phyloP scores from a whole-genome alignment of 1,140 invertebrate species.

The Laodelphax striatellus region DNA sequence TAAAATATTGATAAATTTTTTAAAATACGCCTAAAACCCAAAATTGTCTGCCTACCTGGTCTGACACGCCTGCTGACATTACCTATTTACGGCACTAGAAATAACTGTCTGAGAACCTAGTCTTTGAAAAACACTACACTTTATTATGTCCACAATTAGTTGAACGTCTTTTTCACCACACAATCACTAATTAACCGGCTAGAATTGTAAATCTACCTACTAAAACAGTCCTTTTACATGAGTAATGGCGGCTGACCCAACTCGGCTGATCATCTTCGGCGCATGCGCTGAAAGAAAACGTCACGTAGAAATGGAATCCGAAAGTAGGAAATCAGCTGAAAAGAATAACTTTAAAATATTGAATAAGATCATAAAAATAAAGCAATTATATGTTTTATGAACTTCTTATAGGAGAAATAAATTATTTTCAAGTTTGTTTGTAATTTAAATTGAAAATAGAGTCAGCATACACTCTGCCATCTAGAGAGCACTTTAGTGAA shows the following conservation, averaged over 20 bases:
- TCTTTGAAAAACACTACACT: not conserved
- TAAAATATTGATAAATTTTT: not conserved
- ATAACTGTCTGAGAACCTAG: not conserved
- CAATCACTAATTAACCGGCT: slow-evolving; percentile 13
- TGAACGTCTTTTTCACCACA: not conserved
- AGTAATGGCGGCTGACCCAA: slow-evolving; percentile 12
- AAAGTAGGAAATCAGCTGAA: slow-evolving; percentile 51
- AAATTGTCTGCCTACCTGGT: slow-evolving; percentile 28
- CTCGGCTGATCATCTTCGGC: slow-evolving; percentile 7
- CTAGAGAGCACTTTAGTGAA: too few relatives aligned
- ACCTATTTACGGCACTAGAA: slow-evolving; percentile 23
- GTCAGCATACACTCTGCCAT: too few relatives aligned
- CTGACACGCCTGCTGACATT: slow-evolving; percentile 36
- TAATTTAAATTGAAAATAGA: too few relatives aligned
- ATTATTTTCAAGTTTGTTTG: too few relatives aligned
- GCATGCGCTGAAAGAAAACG: slow-evolving; percentile 8
- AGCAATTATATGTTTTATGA: too few relatives aligned
- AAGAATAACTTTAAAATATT: not conserved
- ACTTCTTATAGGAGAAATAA: too few relatives aligned
- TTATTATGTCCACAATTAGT: not conserved
- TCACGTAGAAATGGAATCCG: slow-evolving; percentile 43
- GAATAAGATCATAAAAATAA: too few relatives aligned
- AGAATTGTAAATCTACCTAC: slow-evolving; percentile 8
- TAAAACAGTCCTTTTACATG: slow-evolving; percentile 10
- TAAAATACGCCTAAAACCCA: slow-evolving; percentile 15